Conservation (phyloP, 2,797 vertebrate species). For the Otolemur crassicaudatus region DNA sequence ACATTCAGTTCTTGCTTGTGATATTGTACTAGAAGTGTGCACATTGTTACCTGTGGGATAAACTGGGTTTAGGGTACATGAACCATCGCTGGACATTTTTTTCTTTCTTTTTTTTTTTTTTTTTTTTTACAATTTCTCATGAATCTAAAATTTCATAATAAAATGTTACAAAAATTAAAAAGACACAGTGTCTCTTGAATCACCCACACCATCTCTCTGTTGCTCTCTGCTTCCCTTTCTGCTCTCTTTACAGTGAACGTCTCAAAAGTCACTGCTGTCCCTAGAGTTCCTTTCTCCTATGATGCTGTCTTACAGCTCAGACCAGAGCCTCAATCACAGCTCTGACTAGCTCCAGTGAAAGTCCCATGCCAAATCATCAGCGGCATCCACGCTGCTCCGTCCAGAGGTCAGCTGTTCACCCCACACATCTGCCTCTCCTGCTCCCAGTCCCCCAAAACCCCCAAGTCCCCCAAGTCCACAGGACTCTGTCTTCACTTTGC, state of each 20-base stretch:
- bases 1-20: neutral
- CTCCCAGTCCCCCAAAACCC: too few relatives aligned
- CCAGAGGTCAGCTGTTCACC: neutral
- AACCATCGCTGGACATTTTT: neutral
- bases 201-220: neutral
- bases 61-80: neutral
- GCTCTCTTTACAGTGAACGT: fast-evolving
- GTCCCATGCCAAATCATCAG: neutral
- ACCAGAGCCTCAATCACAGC: too few relatives aligned
- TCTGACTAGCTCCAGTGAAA: neutral
- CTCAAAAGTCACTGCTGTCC: neutral
- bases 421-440: neutral
- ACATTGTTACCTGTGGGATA: neutral
- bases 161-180: neutral
- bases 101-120: neutral
- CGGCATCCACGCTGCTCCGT: neutral
- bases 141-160: neutral
- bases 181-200: neutral
- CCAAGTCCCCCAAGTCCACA: too few relatives aligned
- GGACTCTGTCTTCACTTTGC: neutral
- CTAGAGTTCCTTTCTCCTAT: too few relatives aligned
- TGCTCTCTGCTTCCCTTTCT: neutral
- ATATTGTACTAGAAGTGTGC: neutral
- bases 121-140: neutral
- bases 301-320: neutral